Evolutionary conservation across 2,888 invertebrate genomes (phyloP).

Genomic region (Zaprionus bogoriensis): DNA sequence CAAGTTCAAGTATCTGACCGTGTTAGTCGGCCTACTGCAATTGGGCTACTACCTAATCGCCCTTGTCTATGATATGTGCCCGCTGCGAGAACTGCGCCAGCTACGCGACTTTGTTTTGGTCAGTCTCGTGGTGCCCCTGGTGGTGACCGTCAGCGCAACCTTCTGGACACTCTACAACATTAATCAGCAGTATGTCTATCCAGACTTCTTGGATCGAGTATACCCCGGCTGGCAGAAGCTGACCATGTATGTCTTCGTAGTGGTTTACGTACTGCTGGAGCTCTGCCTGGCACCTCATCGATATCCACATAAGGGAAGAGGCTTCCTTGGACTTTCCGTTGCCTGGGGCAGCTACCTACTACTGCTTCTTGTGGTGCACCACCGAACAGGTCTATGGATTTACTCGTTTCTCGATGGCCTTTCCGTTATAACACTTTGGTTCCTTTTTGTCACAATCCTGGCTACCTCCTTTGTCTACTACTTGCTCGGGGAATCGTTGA

Average conservation of each 20-base stretch:
- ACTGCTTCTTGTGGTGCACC: slow-evolving; percentile 28
- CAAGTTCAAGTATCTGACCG: slow-evolving; percentile 59
- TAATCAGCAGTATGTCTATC: slow-evolving; percentile 24
- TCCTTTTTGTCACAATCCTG: slow-evolving; percentile 31
- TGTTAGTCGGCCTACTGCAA: slow-evolving; percentile 45
- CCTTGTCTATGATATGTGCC: slow-evolving; percentile 22
- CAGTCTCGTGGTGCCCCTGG: slow-evolving; percentile 34
- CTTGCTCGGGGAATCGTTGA: slow-evolving; percentile 44
- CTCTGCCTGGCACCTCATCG: slow-evolving; percentile 18
- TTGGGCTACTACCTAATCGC: slow-evolving; percentile 39
- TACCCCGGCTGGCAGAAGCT: slow-evolving; percentile 53
- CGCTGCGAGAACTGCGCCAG: background rate
- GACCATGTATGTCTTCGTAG: slow-evolving; percentile 37
- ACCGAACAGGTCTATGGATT: slow-evolving; percentile 35
- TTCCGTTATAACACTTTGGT: background rate
- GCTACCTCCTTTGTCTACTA: slow-evolving; percentile 32
- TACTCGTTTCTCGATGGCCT: slow-evolving; percentile 50
- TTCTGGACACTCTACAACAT: slow-evolving; percentile 47
- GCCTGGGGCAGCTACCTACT: slow-evolving; percentile 35
- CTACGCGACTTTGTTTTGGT: slow-evolving; percentile 41
- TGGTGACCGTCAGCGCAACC: slow-evolving; percentile 38
- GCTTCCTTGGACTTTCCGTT: slow-evolving; percentile 8
- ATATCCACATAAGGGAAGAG: slow-evolving; percentile 31
- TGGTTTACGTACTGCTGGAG: slow-evolving; percentile 37
- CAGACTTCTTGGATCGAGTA: slow-evolving; percentile 26